A percentile compares a stretch with the other conserved stretches of the same genome.
These are phyloP conservation scores for Eulemur rubriventer DNA, from an alignment of 2,797 vertebrate genomes.

Conservation along the genomic window DNA sequence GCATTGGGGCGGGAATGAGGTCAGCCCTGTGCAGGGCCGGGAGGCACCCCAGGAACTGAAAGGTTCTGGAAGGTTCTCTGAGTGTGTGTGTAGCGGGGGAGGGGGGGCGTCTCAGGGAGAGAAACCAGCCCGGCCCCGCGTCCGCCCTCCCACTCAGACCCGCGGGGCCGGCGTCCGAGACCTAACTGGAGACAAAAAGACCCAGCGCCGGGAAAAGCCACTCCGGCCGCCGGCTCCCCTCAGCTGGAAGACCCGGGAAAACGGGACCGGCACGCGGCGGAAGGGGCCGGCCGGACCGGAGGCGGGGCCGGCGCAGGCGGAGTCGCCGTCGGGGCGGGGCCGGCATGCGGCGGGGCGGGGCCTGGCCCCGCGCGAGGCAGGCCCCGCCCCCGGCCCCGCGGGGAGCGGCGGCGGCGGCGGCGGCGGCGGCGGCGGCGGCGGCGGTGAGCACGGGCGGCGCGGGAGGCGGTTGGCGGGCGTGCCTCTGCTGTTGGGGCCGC, in stretches of 20 bases:
- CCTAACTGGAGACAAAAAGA: background rate
- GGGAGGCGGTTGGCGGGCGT: slow-evolving; percentile 9
- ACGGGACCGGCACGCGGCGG: background rate
- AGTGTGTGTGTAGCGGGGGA: rapidly evolving
- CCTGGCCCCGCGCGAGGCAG: background rate
- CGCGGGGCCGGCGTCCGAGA: rapidly evolving
- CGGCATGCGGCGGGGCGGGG: background rate
- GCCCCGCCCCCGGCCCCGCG: slow-evolving; percentile 46
- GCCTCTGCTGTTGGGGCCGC: background rate
- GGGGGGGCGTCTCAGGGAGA: background rate
- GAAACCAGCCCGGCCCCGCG: background rate
- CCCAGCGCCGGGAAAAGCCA: no score
- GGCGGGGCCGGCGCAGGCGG: rapidly evolving
- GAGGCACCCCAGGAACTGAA: background rate
- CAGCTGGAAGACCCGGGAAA: background rate
- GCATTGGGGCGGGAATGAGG: background rate
- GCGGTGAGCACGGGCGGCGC: slow-evolving; percentile 59
- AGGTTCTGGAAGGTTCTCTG: background rate
- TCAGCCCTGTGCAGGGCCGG: background rate
- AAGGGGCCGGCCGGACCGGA: background rate
- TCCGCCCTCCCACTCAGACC: no score
- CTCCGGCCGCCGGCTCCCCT: rapidly evolving
- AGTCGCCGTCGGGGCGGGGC: background rate
- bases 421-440: background rate
- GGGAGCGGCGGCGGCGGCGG: slow-evolving; percentile 30